phyloP scores from a whole-genome alignment of 1,140 invertebrate genomes.

The Bombus terrestris region DNA sequence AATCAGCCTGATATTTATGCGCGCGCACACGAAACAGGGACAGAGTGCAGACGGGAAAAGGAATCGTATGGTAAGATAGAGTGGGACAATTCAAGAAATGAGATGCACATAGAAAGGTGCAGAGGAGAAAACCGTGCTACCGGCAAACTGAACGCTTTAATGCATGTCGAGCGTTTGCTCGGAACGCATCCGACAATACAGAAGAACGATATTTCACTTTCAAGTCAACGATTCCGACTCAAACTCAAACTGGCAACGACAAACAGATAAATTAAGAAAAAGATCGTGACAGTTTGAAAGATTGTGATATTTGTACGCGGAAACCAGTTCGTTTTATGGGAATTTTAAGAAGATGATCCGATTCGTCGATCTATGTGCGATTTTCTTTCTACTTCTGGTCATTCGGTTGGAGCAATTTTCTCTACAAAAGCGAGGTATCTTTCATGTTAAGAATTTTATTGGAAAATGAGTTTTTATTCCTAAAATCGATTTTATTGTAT shows the following conservation, averaged over 20 bases:
- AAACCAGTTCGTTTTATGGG: not conserved
- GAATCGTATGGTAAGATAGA: conserved; percentile 9
- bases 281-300: not conserved
- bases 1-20: not conserved
- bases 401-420: conserved; percentile 47
- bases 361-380: conserved; percentile 22
- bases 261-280: not conserved
- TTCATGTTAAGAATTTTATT: not conserved
- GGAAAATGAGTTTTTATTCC: too few species aligned
- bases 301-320: conserved; percentile 16
- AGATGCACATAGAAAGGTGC: conserved; percentile 56
- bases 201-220: not conserved
- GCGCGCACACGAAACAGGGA: conserved; percentile 6
- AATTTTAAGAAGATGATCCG: conserved; percentile 49
- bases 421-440: conserved; percentile 49
- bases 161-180: conserved; percentile 54
- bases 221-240: not conserved
- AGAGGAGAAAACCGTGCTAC: conserved; percentile 57
- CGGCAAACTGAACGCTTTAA: conserved; percentile 52
- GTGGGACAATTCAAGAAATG: conserved; percentile 15
- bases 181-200: conserved; percentile 25
- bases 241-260: not conserved
- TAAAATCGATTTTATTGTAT: too few species aligned
- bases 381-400: conserved; percentile 44
- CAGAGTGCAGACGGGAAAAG: not conserved